Evolutionary conservation across 2,113 vertebrate genomes (phyloP).

Genomic region (Albula glossodonta): DNA sequence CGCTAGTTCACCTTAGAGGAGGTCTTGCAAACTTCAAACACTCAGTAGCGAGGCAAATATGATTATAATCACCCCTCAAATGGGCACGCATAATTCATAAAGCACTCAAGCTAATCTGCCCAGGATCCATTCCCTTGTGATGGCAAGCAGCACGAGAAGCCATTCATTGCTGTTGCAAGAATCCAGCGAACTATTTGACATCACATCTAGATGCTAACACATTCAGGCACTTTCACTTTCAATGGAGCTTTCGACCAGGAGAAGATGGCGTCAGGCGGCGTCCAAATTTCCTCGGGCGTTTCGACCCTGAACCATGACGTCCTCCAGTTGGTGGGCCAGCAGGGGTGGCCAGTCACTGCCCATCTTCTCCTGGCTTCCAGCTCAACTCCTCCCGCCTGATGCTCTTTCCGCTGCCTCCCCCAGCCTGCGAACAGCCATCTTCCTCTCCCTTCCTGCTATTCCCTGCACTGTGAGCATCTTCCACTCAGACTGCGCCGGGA

Average conservation of each 20-base stretch:
- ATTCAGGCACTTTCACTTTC: background rate
- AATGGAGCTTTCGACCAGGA: slow-evolving; percentile 12
- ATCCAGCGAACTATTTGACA: too few relatives aligned
- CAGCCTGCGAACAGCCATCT: background rate
- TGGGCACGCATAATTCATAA: too few relatives aligned
- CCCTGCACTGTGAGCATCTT: slow-evolving; percentile 12
- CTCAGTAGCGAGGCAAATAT: too few relatives aligned
- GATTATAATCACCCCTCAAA: too few relatives aligned
- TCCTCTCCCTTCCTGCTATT: slow-evolving; percentile 18
- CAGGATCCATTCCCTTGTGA: too few relatives aligned
- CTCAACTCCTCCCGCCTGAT: slow-evolving; percentile 15
- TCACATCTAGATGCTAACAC: background rate
- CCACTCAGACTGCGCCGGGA: slow-evolving; percentile 5
- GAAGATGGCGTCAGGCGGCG: slow-evolving; percentile 6
- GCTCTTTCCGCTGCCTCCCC: slow-evolving; percentile 2
- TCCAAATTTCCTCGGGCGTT: slow-evolving; percentile 6
- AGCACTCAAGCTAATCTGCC: too few relatives aligned
- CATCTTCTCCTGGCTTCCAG: slow-evolving; percentile 18
- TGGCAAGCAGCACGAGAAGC: too few relatives aligned
- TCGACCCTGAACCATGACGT: slow-evolving; percentile 17
- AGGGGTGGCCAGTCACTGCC: background rate
- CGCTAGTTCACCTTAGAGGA: too few relatives aligned
- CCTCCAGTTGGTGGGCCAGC: slow-evolving; percentile 19
- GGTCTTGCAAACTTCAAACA: too few relatives aligned
- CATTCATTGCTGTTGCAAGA: too few relatives aligned